Conservation (phyloP, 2,888 invertebrate genomes). For the Mactromeris polynyma region DNA sequence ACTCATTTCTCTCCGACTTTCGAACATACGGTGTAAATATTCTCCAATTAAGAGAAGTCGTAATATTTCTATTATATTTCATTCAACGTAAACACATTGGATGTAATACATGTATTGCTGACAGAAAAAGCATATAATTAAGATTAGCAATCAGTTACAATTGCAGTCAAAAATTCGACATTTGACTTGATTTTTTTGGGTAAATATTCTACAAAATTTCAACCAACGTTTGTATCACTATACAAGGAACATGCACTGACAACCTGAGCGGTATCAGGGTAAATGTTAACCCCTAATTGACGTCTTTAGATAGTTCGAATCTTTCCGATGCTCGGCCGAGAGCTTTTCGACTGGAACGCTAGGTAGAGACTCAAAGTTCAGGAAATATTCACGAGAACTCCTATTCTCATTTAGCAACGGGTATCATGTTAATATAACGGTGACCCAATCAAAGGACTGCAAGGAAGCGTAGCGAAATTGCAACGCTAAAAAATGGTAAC, state of each 20-base stretch:
- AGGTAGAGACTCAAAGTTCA: too few species aligned
- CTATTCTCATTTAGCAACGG: too few species aligned
- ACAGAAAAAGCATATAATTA: not conserved
- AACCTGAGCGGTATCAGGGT: too few species aligned
- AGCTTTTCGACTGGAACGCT: not conserved
- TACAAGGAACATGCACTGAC: too few species aligned
- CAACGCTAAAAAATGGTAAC: not conserved
- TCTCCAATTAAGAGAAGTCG: conserved; percentile 6
- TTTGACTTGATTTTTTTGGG: too few species aligned
- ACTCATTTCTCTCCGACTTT: not conserved
- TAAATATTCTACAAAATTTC: too few species aligned
- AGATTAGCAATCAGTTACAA: not conserved
- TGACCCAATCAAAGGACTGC: not conserved
- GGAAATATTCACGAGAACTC: too few species aligned
- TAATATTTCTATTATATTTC: conserved; percentile 6
- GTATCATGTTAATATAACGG: too few species aligned
- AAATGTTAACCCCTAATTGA: not conserved
- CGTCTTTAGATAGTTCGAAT: not conserved
- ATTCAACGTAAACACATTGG: not conserved
- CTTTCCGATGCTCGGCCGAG: not conserved
- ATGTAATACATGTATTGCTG: not conserved
- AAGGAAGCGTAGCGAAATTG: not conserved
- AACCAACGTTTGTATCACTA: too few species aligned
- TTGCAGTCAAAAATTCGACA: too few species aligned
- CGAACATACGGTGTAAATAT: not conserved